Base-by-base conservation (phyloP, 2,113 vertebrate genomes). In the Puffinus mauretanicus region DNA sequence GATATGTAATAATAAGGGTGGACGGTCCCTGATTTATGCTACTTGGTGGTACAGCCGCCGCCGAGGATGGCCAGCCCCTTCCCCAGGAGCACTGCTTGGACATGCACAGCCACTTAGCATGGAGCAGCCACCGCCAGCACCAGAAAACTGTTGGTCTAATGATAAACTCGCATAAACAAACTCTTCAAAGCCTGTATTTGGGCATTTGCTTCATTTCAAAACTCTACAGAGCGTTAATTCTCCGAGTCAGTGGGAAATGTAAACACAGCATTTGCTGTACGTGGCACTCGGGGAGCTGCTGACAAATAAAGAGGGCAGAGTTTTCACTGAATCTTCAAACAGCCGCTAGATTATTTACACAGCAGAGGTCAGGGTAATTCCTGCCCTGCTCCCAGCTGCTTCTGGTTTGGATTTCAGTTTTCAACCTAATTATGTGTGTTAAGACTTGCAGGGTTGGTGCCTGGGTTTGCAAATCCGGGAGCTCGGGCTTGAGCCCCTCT, bases 271-370 rank as follows among this genome's bases (percentile, higher is more conserved):
- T 38, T 57, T 17, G 77, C 10, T 62, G n/a, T 3, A 11, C 1
- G 7, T 1, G 0, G 72, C 3, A 1, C 19, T 8, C 2, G 7
- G 38, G 62, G 51, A 89, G 15, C 64, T 61, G 9, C 62, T 36
- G 54, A 40, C 66, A 54, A 65, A 58, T 20, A 18, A 14, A 2
- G 3, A 64, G 82, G 40, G 60, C 82, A 83, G 72, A 72, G 58
- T 36, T 61, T 75, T 36, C 75, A 42, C 9, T 10, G 57, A 13
- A 36, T n/a, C 64, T 76, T 57, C 86, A 66, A 95, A 88, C 47
- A 69, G 47, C 69, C 0, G 0, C 77, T 21, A 1, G 29, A 7
- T 61, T 88, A 82, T 82, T 71, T 46, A 78, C 38, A 44, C 11
- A 61, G 80, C n/a, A 4, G 4, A 82, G 69, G 57, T 42, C 24